Percentiles rank a stretch among this genome's conserved stretches.
Evolutionary conservation across 2,113 vertebrate genomes (phyloP).

Genomic region (Pluvianellus socialis): DNA sequence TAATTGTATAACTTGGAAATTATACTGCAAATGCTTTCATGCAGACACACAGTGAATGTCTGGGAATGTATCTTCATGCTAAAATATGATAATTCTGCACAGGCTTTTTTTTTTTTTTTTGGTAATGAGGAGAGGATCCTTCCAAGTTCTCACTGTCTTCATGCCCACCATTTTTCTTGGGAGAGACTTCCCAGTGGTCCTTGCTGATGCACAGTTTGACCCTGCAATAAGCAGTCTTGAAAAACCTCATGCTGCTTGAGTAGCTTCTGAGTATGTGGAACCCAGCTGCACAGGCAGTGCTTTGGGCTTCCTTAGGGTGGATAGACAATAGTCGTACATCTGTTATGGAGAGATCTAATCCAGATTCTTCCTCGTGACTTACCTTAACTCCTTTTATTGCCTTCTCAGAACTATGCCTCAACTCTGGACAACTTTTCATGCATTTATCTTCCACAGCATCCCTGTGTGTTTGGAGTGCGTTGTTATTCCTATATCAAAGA

Average conservation of each 20-base stretch:
- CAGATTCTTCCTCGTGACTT: not conserved
- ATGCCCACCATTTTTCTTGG: not conserved
- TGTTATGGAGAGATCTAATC: not conserved
- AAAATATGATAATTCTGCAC: not conserved
- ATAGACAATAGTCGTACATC: not conserved
- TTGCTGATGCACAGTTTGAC: not conserved
- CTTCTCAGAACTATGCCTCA: not conserved
- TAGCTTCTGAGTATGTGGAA: not conserved
- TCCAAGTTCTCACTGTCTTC: not conserved
- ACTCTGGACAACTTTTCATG: not conserved
- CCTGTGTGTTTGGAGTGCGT: not conserved
- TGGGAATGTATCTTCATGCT: not conserved
- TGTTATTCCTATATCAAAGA: not conserved
- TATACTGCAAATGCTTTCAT: not conserved
- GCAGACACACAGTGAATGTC: not conserved
- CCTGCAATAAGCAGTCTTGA: not conserved
- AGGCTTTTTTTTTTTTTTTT: not conserved
- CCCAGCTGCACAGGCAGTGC: not conserved
- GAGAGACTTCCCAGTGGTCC: not conserved
- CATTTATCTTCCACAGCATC: not conserved
- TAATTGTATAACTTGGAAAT: not conserved
- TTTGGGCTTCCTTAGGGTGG: not conserved
- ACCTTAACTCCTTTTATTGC: not conserved
- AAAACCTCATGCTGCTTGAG: not conserved
- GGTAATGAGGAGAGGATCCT: not conserved